Percentiles rank a stretch among this genome's conserved stretches.
phyloP scores from a whole-genome alignment of 2,113 vertebrate species.

The Todiramphus saurophagus region DNA sequence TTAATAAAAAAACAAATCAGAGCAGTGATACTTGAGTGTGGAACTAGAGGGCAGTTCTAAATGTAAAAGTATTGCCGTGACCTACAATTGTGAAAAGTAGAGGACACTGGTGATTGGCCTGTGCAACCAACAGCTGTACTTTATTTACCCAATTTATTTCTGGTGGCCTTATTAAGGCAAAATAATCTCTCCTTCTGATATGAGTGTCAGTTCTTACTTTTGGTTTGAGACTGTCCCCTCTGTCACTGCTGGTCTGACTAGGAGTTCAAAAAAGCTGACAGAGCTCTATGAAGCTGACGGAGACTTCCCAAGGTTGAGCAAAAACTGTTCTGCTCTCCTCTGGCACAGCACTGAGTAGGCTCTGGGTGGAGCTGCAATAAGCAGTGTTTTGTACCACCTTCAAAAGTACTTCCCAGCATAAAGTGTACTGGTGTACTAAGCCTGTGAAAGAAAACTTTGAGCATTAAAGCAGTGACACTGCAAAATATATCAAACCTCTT shows the following conservation, averaged over 20 bases:
- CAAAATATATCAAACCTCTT: not conserved
- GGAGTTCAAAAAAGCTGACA: not conserved
- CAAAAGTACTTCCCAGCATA: not conserved
- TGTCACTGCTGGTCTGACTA: not conserved
- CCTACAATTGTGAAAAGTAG: not conserved
- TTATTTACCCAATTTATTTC: not conserved
- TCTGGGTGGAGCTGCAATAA: not conserved
- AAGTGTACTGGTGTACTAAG: too few relatives aligned
- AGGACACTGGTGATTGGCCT: not conserved
- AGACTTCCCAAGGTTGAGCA: not conserved
- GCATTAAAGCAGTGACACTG: not conserved
- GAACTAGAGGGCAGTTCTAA: not conserved
- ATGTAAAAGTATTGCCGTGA: not conserved
- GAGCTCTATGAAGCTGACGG: not conserved
- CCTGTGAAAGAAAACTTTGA: not conserved
- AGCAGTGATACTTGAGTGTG: not conserved
- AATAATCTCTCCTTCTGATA: not conserved
- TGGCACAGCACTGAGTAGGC: accelerated
- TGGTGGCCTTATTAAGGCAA: not conserved
- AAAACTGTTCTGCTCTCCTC: not conserved
- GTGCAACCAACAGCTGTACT: not conserved
- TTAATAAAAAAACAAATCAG: not conserved
- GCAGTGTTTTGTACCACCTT: not conserved
- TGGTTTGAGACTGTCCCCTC: not conserved
- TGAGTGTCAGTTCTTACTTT: not conserved